Evolutionary conservation across 2,113 vertebrate species (phyloP), one percentile per base, ranked within the genome.

Genomic region (Oophaga pumilio): DNA sequence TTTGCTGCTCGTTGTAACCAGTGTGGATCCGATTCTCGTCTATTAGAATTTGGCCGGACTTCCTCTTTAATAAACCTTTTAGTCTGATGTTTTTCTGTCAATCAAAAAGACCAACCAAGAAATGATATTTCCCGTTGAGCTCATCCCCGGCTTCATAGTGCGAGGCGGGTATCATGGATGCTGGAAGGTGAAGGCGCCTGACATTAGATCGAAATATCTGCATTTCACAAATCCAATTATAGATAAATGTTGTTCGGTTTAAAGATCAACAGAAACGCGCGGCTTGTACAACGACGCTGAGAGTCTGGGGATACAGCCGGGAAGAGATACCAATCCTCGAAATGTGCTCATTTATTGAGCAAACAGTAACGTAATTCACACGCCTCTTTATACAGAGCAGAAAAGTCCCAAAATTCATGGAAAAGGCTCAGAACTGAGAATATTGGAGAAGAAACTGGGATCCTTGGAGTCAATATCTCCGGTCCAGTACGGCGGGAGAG

Each of bases 231-330:
- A 82, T 82, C 15, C 80, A 82, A 82, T 82, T 82, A 68, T 68
- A 82, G 80, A 82, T 82, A 82, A 82, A 82, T 59, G 28, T 66
- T 64, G 60, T 82, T 64, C 49, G 57, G 79, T 64, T 22, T 82
- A n/a, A 10, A 50, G 79, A 82, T 82, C 79, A 82, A 22, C 80
- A 82, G 52, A 82, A 33, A 82, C 10, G 60, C 56, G 15, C 24
- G 8, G 57, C 28, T 43, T 9, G 57, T 64, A 12, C 20, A 24
- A 24, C 28, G 12, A 12, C 33, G 18, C 33, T 9, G 60, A 82
- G 52, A 8, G 43, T 50, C 60, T 79, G 76, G 53, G 76, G 76
- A 74, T 22, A 52, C 13, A 52, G 24, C 15, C 0, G 28, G 24
- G 71, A 74, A 74, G 71, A 50, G 50, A 56, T 52, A 56, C 76